Conservation (phyloP, 1,140 invertebrate genomes). For the Reticulitermes speratus region DNA sequence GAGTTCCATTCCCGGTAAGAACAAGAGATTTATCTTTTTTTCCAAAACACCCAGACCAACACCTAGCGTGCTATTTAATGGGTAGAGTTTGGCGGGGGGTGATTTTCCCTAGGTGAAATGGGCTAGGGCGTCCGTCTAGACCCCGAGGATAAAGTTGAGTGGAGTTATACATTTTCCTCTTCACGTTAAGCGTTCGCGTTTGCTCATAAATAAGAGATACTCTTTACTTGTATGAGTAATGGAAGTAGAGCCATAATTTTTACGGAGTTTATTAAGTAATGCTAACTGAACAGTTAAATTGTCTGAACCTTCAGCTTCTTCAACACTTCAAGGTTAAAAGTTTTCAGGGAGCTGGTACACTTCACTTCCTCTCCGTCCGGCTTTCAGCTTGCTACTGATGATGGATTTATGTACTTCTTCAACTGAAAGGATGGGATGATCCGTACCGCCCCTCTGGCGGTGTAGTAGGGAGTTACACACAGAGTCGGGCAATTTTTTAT, state of each 20-base stretch:
- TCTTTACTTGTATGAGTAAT: neutral
- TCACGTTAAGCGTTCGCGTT: too few relatives aligned
- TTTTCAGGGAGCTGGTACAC: neutral
- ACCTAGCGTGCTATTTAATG: too few relatives aligned
- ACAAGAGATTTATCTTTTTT: too few relatives aligned
- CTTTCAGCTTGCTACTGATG: conserved; percentile 5
- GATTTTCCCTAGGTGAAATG: too few relatives aligned
- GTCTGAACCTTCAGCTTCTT: neutral
- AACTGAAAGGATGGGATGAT: conserved; percentile 4
- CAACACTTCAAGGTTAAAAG: neutral
- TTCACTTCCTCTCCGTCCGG: neutral
- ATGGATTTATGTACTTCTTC: conserved; percentile 25
- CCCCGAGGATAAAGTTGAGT: too few relatives aligned
- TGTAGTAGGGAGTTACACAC: conserved; percentile 9
- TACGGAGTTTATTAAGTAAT: neutral
- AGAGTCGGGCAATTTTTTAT: conserved; percentile 24
- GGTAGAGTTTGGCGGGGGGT: too few relatives aligned
- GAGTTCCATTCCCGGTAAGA: too few relatives aligned
- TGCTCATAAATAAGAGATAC: too few relatives aligned
- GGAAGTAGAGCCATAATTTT: neutral
- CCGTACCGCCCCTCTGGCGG: conserved; percentile 14
- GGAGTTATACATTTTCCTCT: too few relatives aligned
- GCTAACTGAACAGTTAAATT: neutral
- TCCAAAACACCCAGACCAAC: too few relatives aligned
- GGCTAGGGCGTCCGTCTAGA: too few relatives aligned